Percentiles rank a stretch among this genome's conserved stretches.
phyloP scores from a whole-genome alignment of 2,888 invertebrate genomes.

The Cephus spinipes region DNA sequence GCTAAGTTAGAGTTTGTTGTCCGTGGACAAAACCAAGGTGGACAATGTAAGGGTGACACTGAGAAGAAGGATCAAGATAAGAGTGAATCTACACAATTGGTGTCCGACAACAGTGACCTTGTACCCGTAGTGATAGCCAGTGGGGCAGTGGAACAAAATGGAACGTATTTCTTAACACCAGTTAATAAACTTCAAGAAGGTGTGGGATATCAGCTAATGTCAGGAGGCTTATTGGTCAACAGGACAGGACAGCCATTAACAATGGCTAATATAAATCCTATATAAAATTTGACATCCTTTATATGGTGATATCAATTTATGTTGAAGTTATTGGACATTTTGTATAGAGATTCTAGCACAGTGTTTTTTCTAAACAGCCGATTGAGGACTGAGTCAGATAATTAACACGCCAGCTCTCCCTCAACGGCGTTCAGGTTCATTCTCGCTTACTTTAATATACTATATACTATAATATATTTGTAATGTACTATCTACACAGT shows the following conservation, averaged over 20 bases:
- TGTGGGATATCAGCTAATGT: constrained; percentile 49
- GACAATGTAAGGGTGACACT: constrained; percentile 24
- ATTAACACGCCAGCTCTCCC: not conserved
- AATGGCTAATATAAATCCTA: constrained; percentile 33
- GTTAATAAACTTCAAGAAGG: constrained; percentile 48
- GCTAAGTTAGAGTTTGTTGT: constrained; percentile 68
- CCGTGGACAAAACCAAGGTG: constrained; percentile 32
- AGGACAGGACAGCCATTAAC: constrained; percentile 35
- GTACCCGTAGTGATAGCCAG: constrained; percentile 52
- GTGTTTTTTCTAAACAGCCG: not conserved
- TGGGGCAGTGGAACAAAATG: constrained; percentile 37
- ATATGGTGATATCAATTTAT: not conserved
- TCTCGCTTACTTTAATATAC: not conserved
- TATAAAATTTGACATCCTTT: not conserved
- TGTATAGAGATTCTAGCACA: not conserved
- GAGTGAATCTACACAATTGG: constrained; percentile 29
- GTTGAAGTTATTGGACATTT: not conserved
- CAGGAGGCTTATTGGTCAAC: constrained; percentile 47
- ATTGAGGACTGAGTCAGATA: not conserved
- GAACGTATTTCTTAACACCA: constrained; percentile 53
- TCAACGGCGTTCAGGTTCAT: not conserved
- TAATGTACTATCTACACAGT: not conserved
- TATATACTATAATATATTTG: not conserved
- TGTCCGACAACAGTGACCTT: constrained; percentile 37
- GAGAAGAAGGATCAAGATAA: constrained; percentile 31